Conservation (phyloP, 2,113 vertebrate genomes). For the Muntiacus reevesi region DNA sequence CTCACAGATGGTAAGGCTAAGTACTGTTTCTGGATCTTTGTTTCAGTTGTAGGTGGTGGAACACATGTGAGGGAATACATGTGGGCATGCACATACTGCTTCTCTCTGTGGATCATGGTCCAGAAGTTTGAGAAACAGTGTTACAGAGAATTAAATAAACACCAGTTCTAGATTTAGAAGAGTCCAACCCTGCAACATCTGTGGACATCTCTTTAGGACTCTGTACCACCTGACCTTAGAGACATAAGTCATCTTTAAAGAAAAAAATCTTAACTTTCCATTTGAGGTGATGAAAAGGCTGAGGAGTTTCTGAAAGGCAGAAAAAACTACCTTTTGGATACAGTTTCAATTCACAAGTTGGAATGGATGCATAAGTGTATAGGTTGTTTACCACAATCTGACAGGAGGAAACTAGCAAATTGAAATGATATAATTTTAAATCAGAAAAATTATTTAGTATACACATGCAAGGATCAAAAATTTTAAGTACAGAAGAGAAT, state of each 20-base stretch:
- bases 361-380: not conserved
- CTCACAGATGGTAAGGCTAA: not conserved
- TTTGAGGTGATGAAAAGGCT: not conserved
- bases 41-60: not conserved
- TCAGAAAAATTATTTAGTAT: not conserved
- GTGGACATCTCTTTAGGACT: not conserved
- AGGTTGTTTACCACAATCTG: not conserved
- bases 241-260: not conserved
- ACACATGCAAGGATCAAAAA: not conserved
- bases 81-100: not conserved
- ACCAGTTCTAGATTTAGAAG: not conserved
- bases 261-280: slow-evolving; percentile 26
- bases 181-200: not conserved
- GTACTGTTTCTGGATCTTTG: not conserved
- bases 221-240: not conserved
- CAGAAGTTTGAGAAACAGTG: not conserved
- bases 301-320: not conserved
- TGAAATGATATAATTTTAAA: not conserved
- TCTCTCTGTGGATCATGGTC: not conserved
- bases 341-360: not conserved
- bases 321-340: not conserved
- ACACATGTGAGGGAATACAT: not conserved
- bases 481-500: not conserved
- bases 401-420: not conserved
- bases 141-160: not conserved